Conservation (phyloP, 2,888 invertebrate genomes). For the Crematogaster levior region DNA sequence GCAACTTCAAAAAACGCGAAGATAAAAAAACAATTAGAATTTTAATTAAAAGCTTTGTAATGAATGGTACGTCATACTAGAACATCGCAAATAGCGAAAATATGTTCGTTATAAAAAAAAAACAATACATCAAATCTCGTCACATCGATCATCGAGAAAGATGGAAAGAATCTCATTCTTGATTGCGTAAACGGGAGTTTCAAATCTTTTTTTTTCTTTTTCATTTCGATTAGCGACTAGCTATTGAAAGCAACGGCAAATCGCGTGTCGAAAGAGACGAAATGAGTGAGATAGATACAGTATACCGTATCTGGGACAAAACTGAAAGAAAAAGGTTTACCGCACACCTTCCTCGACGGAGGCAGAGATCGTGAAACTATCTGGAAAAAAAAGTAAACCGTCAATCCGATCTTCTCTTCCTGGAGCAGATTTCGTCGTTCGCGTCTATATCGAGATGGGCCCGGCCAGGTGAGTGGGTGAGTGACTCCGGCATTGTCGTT, state of each 20-base stretch:
- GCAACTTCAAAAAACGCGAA: not conserved
- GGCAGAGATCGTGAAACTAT: constrained; percentile 36
- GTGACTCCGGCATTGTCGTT: constrained; percentile 83
- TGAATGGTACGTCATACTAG: not conserved
- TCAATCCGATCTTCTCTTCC: constrained; percentile 52
- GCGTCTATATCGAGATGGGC: constrained; percentile 71
- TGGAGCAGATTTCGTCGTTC: constrained; percentile 66
- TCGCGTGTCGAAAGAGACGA: constrained; percentile 16
- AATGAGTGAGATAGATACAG: constrained; percentile 1
- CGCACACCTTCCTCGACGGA: not conserved
- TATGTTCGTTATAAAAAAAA: not conserved
- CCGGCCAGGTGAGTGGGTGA: constrained; percentile 77
- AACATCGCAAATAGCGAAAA: not conserved
- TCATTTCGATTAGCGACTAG: constrained; percentile 9
- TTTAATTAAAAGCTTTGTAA: not conserved
- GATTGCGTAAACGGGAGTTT: not conserved
- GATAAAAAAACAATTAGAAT: constrained; percentile 7
- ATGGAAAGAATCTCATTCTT: not conserved
- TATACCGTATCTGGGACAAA: constrained; percentile 7
- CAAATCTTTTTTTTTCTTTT: not conserved
- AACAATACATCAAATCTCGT: not conserved
- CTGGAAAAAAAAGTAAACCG: constrained; percentile 19
- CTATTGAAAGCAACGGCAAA: not conserved
- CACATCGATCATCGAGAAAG: not conserved
- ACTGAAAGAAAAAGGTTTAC: constrained; percentile 6